Base-by-base conservation (phyloP, 2,888 invertebrate species). In the Alentia gelatinosa region DNA sequence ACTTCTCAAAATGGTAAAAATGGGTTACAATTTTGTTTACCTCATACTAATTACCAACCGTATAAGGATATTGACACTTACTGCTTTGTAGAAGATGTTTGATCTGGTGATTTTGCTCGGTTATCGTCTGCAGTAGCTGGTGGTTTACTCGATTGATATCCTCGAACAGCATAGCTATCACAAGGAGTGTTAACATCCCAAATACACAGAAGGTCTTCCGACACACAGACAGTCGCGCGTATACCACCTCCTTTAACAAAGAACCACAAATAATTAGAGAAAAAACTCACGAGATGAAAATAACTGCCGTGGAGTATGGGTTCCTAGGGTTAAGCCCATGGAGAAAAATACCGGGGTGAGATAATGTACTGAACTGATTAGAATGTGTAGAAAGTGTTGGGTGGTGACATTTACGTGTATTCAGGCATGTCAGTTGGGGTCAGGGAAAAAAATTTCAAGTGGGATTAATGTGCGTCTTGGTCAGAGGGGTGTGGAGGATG, bases 71-170 rank as follows among this genome's bases (percentile, higher is more conserved):
- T n/a, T 26, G 33, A 26, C n/a, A 83, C 90, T 90, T 42, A 90
- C 90, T 90, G 26, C 75, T 79, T 50, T 90, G 90, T 12, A 90
- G 47, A n/a, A 90, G 47, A 86, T 68, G 50, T 40, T 63, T 92
- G 26, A 91, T 33, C 30, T 79, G 93, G 1, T 92, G 93, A 83
- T 95, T 96, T 91, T 97, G 96, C 91, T 95, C 94, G 89, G 95
- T 94, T 84, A 97, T 96, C 83, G 96, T 95, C 90, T 95, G 92
- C 7, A 97, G 94, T 26, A 97, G 93, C 63, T 94, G 93, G 93
- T 96, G 95, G 94, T 97, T 97, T 90, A 96, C 94, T 30, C 93
- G 91, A 92, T 95, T 94, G 89, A 96, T 94, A 94, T 97, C 97
- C 89, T 95, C 94, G 93, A 96, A 97, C 89, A 91, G 94, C 93